A percentile compares a stretch with the other conserved stretches of the same genome.
Evolutionary conservation across 2,113 vertebrate genomes (phyloP).

Genomic region (Deroptyus accipitrinus): DNA sequence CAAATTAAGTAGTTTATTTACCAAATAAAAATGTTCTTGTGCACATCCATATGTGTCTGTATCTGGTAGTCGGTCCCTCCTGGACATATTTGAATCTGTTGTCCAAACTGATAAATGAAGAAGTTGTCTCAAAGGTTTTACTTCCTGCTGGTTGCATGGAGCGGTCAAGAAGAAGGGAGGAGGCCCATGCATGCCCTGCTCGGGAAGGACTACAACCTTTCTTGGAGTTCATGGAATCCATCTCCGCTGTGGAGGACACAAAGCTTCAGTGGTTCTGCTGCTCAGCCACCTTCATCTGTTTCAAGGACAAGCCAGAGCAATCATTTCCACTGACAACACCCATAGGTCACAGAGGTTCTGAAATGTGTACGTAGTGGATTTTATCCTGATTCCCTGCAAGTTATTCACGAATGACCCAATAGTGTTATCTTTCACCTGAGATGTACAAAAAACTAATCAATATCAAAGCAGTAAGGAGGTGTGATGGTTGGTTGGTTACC

Average conservation of each 20-base stretch:
- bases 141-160: neutral
- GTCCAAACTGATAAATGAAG: neutral
- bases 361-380: neutral
- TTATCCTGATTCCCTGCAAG: neutral
- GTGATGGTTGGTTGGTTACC: neutral
- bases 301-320: neutral
- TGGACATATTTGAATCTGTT: neutral
- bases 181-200: neutral
- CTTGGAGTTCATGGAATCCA: neutral
- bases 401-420: rapidly evolving
- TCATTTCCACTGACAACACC: neutral
- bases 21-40: neutral
- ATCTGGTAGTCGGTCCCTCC: neutral
- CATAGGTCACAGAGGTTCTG: neutral
- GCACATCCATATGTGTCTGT: neutral
- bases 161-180: neutral
- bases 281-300: neutral
- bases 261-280: neutral
- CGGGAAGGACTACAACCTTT: neutral
- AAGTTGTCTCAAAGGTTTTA: neutral
- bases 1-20: neutral
- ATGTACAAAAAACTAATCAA: neutral
- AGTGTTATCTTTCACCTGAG: neutral
- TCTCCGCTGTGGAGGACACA: neutral
- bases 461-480: neutral